These are phyloP conservation scores for Philereme transversata DNA, from an alignment of 2,888 invertebrate genomes.

Conservation along the genomic window DNA sequence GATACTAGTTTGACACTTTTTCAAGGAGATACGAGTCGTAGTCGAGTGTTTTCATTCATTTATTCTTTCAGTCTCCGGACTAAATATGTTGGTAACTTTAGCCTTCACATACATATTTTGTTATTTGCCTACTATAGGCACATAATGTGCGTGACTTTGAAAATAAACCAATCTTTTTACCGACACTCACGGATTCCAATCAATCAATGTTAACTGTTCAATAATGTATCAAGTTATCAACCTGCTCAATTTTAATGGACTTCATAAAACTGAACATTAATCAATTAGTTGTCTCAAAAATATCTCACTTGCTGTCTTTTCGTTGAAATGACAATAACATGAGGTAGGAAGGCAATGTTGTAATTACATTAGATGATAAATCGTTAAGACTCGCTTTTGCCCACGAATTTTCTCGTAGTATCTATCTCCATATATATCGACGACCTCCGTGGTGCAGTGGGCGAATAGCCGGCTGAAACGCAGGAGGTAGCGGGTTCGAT, in stretches of 20 bases:
- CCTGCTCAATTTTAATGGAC: conserved; percentile 35
- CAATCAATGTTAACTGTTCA: conserved; percentile 51
- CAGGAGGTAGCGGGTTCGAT: too few relatives aligned
- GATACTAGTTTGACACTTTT: too few relatives aligned
- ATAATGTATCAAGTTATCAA: conserved; percentile 6
- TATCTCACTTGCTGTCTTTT: conserved; percentile 47
- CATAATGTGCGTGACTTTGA: neutral
- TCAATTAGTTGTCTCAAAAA: conserved; percentile 49
- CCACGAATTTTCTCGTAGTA: too few relatives aligned
- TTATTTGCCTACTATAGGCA: too few relatives aligned
- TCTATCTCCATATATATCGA: too few relatives aligned
- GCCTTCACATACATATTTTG: too few relatives aligned
- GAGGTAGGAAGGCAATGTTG: conserved; percentile 19
- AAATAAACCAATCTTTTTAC: neutral
- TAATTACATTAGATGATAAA: conserved; percentile 1
- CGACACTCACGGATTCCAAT: conserved; percentile 39
- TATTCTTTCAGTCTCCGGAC: too few relatives aligned
- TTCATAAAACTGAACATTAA: conserved; percentile 40
- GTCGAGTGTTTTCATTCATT: too few relatives aligned
- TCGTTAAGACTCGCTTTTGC: neutral
- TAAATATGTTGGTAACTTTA: too few relatives aligned
- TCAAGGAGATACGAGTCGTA: too few relatives aligned
- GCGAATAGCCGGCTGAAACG: too few relatives aligned
- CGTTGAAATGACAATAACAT: conserved; percentile 24
- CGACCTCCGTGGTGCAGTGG: too few relatives aligned